phyloP scores from a whole-genome alignment of 2,797 vertebrate species.

The Alfaro cultratus region DNA sequence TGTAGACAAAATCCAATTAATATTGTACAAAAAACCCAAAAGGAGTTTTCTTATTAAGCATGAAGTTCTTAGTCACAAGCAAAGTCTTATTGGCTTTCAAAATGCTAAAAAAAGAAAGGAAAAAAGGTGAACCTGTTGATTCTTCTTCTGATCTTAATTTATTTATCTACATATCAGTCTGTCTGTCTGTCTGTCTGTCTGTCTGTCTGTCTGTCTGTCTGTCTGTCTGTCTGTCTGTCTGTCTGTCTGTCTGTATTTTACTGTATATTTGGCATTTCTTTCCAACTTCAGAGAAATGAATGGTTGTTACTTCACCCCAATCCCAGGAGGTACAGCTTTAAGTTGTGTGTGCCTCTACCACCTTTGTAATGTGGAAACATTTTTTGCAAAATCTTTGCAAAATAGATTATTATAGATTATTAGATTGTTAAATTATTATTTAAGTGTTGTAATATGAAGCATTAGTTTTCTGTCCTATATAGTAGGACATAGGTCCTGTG shows the following conservation, averaged over 20 bases:
- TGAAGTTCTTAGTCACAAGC: constrained; percentile 47
- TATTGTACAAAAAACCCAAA: constrained; percentile 56
- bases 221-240: too few species aligned
- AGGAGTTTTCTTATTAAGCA: constrained; percentile 53
- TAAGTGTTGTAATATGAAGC: not conserved
- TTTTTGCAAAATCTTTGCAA: not conserved
- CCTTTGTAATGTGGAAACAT: not conserved
- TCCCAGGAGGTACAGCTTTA: not conserved
- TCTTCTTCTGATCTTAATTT: too few species aligned
- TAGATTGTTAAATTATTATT: not conserved
- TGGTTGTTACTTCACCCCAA: too few species aligned
- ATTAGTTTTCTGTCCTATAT: not conserved
- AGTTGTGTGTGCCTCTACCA: not conserved
- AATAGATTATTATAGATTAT: not conserved
- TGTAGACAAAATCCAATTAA: constrained; percentile 67
- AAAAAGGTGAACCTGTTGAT: not conserved
- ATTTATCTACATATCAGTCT: too few species aligned
- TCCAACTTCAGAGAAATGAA: too few species aligned
- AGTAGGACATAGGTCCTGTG: not conserved
- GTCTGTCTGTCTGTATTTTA: too few species aligned
- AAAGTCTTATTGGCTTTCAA: constrained; percentile 15
- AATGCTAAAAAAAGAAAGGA: constrained; percentile 22
- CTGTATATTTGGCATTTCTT: too few species aligned
- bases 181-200: too few species aligned
- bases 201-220: too few species aligned